Evolutionary conservation across 2,888 invertebrate species (phyloP).

Genomic region (Drosophila kuntzei): DNA sequence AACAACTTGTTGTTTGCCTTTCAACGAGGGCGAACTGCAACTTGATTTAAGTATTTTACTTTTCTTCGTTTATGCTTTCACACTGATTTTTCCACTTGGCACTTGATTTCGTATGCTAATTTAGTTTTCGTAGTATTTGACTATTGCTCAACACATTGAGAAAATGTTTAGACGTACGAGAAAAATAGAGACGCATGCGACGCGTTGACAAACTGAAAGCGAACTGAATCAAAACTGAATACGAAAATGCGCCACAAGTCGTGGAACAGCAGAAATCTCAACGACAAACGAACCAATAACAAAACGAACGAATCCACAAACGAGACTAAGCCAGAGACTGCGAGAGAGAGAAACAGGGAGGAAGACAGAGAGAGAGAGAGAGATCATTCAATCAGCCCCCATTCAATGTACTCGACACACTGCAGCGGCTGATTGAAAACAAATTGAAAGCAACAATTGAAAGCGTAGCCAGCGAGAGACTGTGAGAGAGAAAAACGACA

Average conservation of each 20-base stretch:
- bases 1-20: constrained; percentile 43
- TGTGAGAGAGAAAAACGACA: neutral
- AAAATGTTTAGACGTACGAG: constrained; percentile 2
- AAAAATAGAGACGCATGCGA: constrained; percentile 67
- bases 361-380: constrained; percentile 18
- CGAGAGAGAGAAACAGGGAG: constrained; percentile 10
- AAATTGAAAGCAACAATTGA: constrained; percentile 56
- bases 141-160: constrained; percentile 19
- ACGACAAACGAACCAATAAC: constrained; percentile 63
- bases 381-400: constrained; percentile 59
- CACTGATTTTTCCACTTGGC: constrained; percentile 38
- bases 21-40: constrained; percentile 1
- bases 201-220: constrained; percentile 75
- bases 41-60: constrained; percentile 24
- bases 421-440: constrained; percentile 31
- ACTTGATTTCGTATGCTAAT: constrained; percentile 40
- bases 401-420: constrained; percentile 33
- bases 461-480: constrained; percentile 13
- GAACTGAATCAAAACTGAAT: constrained; percentile 69
- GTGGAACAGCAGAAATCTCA: constrained; percentile 30
- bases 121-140: constrained; percentile 6
- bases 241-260: constrained; percentile 61
- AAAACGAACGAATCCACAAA: constrained; percentile 58
- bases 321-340: neutral
- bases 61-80: constrained; percentile 11